A percentile compares a stretch with the other conserved stretches of the same genome.
Conservation (phyloP, 2,113 vertebrate species). For the Percina caprodes region DNA sequence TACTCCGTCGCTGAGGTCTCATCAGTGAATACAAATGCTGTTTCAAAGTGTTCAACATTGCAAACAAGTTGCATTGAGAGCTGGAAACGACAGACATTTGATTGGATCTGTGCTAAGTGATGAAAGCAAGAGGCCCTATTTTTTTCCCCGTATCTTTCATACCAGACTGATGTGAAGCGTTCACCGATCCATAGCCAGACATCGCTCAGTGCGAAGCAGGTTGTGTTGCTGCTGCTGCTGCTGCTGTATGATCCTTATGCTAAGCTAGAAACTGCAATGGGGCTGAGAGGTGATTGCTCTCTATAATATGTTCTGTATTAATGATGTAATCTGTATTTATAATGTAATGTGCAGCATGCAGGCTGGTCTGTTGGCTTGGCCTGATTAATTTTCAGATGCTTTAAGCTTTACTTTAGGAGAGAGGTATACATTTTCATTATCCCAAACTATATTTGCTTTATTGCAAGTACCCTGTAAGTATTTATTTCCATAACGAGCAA, state of each 20-base stretch:
- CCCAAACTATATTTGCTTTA: constrained; percentile 3
- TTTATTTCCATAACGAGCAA: not conserved
- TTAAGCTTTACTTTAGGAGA: constrained; percentile 20
- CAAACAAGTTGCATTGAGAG: constrained; percentile 16
- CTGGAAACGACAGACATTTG: constrained; percentile 22
- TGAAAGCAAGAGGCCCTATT: constrained; percentile 36
- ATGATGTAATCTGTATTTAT: constrained; percentile 55
- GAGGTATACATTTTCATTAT: constrained; percentile 34
- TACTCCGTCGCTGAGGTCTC: not conserved
- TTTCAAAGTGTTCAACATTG: constrained; percentile 11
- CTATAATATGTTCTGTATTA: constrained; percentile 33
- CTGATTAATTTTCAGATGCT: constrained; percentile 33
- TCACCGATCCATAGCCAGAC: constrained; percentile 15
- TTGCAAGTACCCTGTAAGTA: not conserved
- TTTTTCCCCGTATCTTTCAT: constrained; percentile 34
- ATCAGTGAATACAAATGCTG: constrained; percentile 26
- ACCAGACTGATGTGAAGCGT: constrained; percentile 18
- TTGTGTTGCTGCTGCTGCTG: constrained; percentile 36
- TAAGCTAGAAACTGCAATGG: constrained; percentile 42
- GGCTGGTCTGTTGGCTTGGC: constrained; percentile 3
- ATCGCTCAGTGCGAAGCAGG: constrained; percentile 55
- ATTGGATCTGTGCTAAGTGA: constrained; percentile 54
- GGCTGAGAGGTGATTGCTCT: constrained; percentile 49
- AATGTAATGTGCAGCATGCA: constrained; percentile 37
- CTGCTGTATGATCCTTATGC: constrained; percentile 23